Percentiles rank a stretch among this genome's conserved stretches.
Conservation (phyloP, 2,888 invertebrate species). For the Schrankia costaestrigalis region DNA sequence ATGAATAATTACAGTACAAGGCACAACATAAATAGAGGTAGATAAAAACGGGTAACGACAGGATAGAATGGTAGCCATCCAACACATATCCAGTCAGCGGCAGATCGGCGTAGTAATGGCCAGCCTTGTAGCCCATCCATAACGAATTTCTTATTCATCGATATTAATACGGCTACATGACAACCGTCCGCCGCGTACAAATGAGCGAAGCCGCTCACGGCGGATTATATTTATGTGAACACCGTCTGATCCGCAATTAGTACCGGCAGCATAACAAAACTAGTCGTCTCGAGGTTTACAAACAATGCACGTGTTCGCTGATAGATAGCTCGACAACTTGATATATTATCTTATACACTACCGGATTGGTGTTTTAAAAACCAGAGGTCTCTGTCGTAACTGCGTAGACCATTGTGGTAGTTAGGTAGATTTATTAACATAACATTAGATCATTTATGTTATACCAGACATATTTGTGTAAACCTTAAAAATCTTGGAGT, state of each 20-base stretch:
- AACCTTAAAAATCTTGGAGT: too few species aligned
- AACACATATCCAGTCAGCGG: constrained; percentile 50
- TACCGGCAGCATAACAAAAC: constrained; percentile 49
- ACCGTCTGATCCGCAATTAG: constrained; percentile 73
- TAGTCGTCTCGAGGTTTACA: constrained; percentile 38
- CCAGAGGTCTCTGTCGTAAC: constrained; percentile 17
- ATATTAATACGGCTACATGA: constrained; percentile 77
- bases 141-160: constrained; percentile 80
- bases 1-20: constrained; percentile 47
- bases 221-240: constrained; percentile 76
- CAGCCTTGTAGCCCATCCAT: constrained; percentile 75
- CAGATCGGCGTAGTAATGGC: constrained; percentile 64
- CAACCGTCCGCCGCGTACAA: constrained; percentile 74
- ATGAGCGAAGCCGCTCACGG: constrained; percentile 70
- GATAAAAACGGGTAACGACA: constrained; percentile 64
- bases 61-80: constrained; percentile 61
- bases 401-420: too few species aligned
- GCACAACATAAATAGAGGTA: constrained; percentile 59
- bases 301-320: constrained; percentile 36
- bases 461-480: too few species aligned
- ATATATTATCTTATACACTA: constrained; percentile 34
- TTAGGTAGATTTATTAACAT: too few species aligned
- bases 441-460: too few species aligned
- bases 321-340: constrained; percentile 32
- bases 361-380: constrained; percentile 28